Percentiles rank a stretch among this genome's conserved stretches.
phyloP scores from a whole-genome alignment of 1,140 invertebrate species.

The Kradibia gibbosae region DNA sequence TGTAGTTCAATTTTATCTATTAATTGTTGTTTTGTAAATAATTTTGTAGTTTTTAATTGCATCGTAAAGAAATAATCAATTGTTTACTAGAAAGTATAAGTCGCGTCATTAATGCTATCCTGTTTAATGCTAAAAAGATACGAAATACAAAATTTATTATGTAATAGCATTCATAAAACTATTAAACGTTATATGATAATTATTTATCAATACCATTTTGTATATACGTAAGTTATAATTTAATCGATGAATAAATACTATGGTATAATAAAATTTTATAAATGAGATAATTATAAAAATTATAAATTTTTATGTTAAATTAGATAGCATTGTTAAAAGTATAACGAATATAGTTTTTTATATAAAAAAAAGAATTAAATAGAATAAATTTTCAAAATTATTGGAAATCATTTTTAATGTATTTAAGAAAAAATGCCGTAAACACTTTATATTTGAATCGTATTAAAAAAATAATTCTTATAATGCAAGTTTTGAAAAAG shows the following conservation, averaged over 20 bases:
- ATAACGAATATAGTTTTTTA: background rate
- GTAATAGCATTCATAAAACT: background rate
- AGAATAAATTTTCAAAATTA: no score
- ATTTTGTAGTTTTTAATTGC: background rate
- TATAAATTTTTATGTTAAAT: background rate
- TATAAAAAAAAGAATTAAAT: background rate
- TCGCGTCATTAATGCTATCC: background rate
- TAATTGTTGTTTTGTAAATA: background rate
- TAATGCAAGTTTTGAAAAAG: slow-evolving; percentile 13
- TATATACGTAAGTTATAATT: background rate
- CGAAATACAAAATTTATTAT: no score
- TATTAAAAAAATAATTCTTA: slow-evolving; percentile 24
- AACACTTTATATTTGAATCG: background rate
- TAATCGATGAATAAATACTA: background rate
- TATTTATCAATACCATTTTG: background rate
- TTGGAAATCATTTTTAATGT: no score
- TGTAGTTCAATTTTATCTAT: slow-evolving; percentile 1
- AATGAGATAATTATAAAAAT: background rate
- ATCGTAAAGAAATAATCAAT: background rate
- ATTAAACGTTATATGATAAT: background rate
- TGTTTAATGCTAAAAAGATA: background rate
- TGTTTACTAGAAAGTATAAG: background rate
- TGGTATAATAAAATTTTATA: background rate
- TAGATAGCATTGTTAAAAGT: background rate
- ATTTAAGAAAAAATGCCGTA: slow-evolving; percentile 29